phyloP scores from a whole-genome alignment of 2,888 invertebrate species.

The Xanthia icteritia region DNA sequence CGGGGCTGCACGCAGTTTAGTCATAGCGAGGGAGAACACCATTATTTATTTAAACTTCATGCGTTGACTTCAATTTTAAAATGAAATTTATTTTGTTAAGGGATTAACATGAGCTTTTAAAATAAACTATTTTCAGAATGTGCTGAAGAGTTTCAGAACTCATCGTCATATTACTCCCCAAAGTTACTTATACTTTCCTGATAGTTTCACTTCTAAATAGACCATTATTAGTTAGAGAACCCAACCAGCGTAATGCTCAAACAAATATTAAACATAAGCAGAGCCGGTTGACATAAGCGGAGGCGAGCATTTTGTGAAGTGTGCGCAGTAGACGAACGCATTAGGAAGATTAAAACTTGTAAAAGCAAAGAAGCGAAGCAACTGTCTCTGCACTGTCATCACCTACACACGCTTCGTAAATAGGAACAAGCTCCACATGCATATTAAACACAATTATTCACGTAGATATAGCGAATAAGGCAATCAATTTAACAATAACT shows the following conservation, averaged over 20 bases:
- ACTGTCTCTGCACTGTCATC: slow-evolving; percentile 72
- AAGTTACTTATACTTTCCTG: not conserved
- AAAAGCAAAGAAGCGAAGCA: slow-evolving; percentile 83
- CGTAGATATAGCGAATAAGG: slow-evolving; percentile 18
- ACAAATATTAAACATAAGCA: slow-evolving; percentile 76
- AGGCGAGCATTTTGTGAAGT: slow-evolving; percentile 81
- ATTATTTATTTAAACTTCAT: slow-evolving; percentile 39
- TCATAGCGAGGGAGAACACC: slow-evolving; percentile 46
- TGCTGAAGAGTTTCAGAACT: not conserved
- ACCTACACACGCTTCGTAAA: slow-evolving; percentile 64
- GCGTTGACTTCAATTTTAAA: slow-evolving; percentile 11
- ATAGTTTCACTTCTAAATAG: not conserved
- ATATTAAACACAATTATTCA: slow-evolving; percentile 33
- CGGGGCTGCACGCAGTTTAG: slow-evolving; percentile 60
- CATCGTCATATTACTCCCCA: not conserved
- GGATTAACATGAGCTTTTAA: slow-evolving; percentile 16
- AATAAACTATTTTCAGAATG: not conserved
- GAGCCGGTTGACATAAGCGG: slow-evolving; percentile 75
- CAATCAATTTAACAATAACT: slow-evolving; percentile 29
- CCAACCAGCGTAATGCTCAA: slow-evolving; percentile 46
- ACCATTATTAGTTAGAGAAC: slow-evolving; percentile 16
- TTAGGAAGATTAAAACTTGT: slow-evolving; percentile 89
- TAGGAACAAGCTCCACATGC: slow-evolving; percentile 48
- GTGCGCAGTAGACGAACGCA: slow-evolving; percentile 82
- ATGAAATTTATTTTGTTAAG: slow-evolving; percentile 2